These are phyloP conservation scores for Panthera tigris DNA, from an alignment of 2,113 vertebrate genomes.

Conservation along the genomic window DNA sequence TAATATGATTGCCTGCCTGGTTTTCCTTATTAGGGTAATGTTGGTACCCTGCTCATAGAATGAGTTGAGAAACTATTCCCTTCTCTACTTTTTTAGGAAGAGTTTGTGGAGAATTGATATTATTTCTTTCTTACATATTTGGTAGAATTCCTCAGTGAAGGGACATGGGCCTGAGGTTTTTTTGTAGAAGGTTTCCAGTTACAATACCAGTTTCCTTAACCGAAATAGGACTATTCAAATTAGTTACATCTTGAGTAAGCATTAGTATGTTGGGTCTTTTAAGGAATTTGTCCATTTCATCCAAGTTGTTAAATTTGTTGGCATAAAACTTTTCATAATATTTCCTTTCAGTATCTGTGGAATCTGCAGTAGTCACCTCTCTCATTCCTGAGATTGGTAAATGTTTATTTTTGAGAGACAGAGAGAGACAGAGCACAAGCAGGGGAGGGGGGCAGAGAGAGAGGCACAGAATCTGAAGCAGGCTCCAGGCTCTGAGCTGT, in stretches of 20 bases:
- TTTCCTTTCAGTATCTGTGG: neutral
- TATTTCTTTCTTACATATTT: neutral
- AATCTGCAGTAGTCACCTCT: neutral
- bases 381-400: neutral
- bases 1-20: neutral
- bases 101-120: neutral
- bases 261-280: neutral
- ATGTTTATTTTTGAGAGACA: too few species aligned
- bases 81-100: neutral
- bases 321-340: neutral
- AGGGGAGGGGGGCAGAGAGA: too few species aligned
- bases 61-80: neutral
- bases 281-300: neutral
- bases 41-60: neutral
- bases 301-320: neutral
- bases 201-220: neutral
- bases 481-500: too few species aligned
- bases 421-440: too few species aligned
- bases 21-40: neutral
- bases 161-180: neutral
- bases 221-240: neutral
- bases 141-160: neutral
- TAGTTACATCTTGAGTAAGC: neutral
- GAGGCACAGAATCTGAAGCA: too few species aligned
- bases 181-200: neutral